A percentile compares a stretch with the other conserved stretches of the same genome.
These are phyloP conservation scores for Chaetura pelagica DNA, from an alignment of 2,113 vertebrate genomes.

Conservation along the genomic window DNA sequence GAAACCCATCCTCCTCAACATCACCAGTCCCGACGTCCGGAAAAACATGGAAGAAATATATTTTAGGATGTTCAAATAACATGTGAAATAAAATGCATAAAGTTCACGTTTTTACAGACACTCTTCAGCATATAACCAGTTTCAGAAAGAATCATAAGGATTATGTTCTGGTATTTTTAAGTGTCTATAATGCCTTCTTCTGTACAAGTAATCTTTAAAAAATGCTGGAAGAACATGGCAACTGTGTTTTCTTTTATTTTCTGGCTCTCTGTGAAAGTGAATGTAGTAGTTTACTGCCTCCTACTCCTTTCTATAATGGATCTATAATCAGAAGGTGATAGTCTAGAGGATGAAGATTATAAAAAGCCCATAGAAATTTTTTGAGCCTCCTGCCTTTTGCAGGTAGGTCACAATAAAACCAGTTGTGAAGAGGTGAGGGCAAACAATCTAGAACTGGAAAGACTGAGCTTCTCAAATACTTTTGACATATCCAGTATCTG, in stretches of 20 bases:
- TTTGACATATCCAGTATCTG: neutral
- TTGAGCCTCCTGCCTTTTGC: neutral
- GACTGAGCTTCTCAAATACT: neutral
- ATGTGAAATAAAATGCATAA: neutral
- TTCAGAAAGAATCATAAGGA: neutral
- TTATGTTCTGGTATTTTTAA: neutral
- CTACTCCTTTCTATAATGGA: neutral
- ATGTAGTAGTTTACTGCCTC: neutral
- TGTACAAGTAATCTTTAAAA: neutral
- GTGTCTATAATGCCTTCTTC: neutral
- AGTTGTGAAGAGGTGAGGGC: neutral
- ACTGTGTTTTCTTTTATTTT: neutral
- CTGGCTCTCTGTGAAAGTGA: neutral
- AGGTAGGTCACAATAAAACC: neutral
- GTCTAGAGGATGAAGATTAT: neutral
- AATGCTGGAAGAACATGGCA: neutral
- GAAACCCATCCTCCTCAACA: neutral
- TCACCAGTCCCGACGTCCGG: neutral
- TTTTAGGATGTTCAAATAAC: neutral
- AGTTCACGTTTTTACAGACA: neutral
- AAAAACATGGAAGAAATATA: neutral
- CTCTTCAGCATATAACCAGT: neutral
- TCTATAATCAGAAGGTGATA: neutral
- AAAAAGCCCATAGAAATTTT: neutral
- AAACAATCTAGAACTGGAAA: neutral